phyloP scores from a whole-genome alignment of 2,113 vertebrate species.

The Gambusia holbrooki region DNA sequence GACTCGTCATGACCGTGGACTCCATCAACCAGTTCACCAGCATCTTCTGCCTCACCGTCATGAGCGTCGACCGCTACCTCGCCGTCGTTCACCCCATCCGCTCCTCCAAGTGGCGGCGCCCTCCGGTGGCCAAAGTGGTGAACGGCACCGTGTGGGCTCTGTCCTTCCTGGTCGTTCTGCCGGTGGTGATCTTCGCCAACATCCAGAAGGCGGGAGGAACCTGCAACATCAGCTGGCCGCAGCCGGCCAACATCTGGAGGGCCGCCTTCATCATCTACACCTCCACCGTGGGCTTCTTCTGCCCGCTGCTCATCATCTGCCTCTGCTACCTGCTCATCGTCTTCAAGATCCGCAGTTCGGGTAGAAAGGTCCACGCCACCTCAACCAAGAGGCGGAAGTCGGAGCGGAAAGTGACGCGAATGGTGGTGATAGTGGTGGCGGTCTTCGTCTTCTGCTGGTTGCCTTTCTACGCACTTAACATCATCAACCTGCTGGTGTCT shows the following conservation, averaged over 20 bases:
- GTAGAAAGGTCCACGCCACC: slow-evolving; percentile 87
- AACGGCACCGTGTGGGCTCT: slow-evolving; percentile 88
- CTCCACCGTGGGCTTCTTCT: slow-evolving; percentile 90
- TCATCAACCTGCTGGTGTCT: slow-evolving; percentile 88
- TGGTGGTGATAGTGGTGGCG: slow-evolving; percentile 94
- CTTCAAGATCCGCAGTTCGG: slow-evolving; percentile 89
- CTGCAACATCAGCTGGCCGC: slow-evolving; percentile 94
- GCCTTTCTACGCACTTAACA: slow-evolving; percentile 92
- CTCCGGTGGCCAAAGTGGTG: slow-evolving; percentile 88
- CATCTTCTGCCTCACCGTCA: slow-evolving; percentile 94
- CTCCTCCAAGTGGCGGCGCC: slow-evolving; percentile 90
- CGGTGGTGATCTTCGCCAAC: slow-evolving; percentile 88
- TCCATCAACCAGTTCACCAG: slow-evolving; percentile 97
- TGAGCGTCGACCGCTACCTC: slow-evolving; percentile 95
- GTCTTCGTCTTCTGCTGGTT: slow-evolving; percentile 96
- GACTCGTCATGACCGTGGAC: slow-evolving; percentile 91
- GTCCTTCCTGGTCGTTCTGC: slow-evolving; percentile 90
- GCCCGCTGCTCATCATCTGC: slow-evolving; percentile 91
- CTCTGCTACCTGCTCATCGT: slow-evolving; percentile 95
- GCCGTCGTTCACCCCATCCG: slow-evolving; percentile 93
- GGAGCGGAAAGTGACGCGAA: slow-evolving; percentile 89
- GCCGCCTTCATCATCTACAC: slow-evolving; percentile 92
- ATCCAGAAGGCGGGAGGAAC: slow-evolving; percentile 84
- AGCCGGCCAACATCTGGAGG: slow-evolving; percentile 86
- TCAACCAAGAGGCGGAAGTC: slow-evolving; percentile 88